These are phyloP conservation scores for Dendrolimus kikuchii DNA, from an alignment of 1,140 invertebrate species.

Conservation along the genomic window DNA sequence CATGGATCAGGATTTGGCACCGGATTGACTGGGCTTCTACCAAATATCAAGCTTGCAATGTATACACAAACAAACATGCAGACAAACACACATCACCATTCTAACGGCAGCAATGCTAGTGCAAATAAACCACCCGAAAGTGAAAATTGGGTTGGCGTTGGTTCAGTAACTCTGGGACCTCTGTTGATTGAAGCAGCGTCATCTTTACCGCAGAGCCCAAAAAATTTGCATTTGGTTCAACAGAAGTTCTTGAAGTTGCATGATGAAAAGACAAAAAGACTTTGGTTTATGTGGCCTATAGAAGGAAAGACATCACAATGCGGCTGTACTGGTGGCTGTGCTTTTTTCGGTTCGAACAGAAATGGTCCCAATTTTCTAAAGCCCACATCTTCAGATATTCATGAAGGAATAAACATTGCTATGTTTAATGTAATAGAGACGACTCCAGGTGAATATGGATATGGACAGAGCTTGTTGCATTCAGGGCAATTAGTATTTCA, in stretches of 20 bases:
- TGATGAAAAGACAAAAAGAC: conserved; percentile 88
- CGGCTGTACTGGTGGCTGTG: conserved; percentile 95
- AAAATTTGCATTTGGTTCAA: conserved; percentile 83
- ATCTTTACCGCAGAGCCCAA: conserved; percentile 81
- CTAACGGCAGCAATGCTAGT: conserved; percentile 48
- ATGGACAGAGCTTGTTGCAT: conserved; percentile 94
- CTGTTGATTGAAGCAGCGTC: conserved; percentile 94
- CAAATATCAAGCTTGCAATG: conserved; percentile 74
- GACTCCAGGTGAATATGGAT: conserved; percentile 80
- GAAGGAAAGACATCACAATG: conserved; percentile 81
- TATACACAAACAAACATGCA: conserved; percentile 67
- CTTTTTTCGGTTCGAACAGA: conserved; percentile 92
- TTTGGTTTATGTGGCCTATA: conserved; percentile 95
- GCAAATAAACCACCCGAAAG: conserved; percentile 61
- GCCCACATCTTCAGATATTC: conserved; percentile 83
- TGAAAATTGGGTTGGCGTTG: conserved; percentile 94
- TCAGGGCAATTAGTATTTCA: conserved; percentile 92
- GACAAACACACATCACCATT: conserved; percentile 49
- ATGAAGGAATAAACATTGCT: conserved; percentile 88
- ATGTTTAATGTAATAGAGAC: conserved; percentile 68
- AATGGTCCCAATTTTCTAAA: conserved; percentile 93
- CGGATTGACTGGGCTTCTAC: conserved; percentile 91
- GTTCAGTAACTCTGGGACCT: conserved; percentile 90
- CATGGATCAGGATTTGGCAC: conserved; percentile 92
- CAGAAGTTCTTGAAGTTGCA: conserved; percentile 91